phyloP scores from a whole-genome alignment of 1,140 invertebrate species.

The Melanaphis sacchari region DNA sequence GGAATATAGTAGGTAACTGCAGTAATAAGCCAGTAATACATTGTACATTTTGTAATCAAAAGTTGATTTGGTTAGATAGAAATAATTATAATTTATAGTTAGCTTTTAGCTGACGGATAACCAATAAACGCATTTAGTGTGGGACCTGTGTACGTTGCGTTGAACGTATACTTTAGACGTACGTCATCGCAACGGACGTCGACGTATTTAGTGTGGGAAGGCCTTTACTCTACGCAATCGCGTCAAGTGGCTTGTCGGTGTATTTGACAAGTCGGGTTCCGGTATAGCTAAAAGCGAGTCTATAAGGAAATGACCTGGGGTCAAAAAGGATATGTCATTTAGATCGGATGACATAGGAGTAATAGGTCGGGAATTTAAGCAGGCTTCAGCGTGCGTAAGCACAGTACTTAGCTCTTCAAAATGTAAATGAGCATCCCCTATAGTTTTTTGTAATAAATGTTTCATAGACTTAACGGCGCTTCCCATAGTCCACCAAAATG shows the following conservation, averaged over 20 bases:
- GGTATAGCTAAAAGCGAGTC: background rate
- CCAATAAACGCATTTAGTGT: background rate
- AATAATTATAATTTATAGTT: background rate
- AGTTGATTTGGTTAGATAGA: too few species aligned
- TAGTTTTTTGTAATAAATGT: too few species aligned
- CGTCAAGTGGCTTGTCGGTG: background rate
- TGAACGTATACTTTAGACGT: background rate
- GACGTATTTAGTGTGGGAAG: background rate
- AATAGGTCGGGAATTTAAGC: too few species aligned
- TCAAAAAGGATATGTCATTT: too few species aligned
- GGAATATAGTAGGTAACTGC: background rate
- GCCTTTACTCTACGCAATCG: background rate
- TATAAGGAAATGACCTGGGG: slow-evolving; percentile 11
- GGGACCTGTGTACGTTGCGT: background rate
- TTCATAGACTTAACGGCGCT: too few species aligned
- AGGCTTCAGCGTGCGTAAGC: too few species aligned
- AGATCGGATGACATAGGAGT: too few species aligned
- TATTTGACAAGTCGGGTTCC: background rate
- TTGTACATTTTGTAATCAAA: too few species aligned
- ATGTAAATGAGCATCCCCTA: too few species aligned
- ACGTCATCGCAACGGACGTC: background rate
- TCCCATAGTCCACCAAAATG: too few species aligned
- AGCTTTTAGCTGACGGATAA: background rate
- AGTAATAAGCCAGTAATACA: too few species aligned
- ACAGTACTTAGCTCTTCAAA: too few species aligned